These are phyloP conservation scores for Cactoblastis cactorum DNA, from an alignment of 2,888 invertebrate genomes.

Conservation along the genomic window DNA sequence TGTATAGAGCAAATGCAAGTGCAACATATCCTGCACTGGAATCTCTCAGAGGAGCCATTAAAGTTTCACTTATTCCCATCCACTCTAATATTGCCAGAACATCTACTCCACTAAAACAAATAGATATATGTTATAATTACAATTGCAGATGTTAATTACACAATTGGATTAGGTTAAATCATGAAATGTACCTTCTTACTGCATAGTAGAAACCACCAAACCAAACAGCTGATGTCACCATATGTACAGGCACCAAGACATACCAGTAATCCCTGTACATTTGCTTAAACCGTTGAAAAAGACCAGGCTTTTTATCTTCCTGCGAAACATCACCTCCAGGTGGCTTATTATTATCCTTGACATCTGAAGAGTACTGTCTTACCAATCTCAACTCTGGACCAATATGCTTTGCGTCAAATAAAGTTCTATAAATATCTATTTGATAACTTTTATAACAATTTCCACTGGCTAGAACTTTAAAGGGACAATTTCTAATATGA, in stretches of 20 bases:
- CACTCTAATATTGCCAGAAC: slow-evolving; percentile 88
- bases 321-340: slow-evolving; percentile 23
- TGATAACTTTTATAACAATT: slow-evolving; percentile 43
- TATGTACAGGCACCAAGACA: slow-evolving; percentile 95
- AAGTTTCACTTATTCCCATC: slow-evolving; percentile 87
- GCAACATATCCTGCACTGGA: slow-evolving; percentile 94
- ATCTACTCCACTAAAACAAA: slow-evolving; percentile 91
- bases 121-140: slow-evolving; percentile 10
- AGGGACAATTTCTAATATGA: slow-evolving; percentile 38
- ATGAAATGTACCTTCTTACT: slow-evolving; percentile 84
- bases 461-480: slow-evolving; percentile 46
- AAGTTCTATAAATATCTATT: slow-evolving; percentile 30
- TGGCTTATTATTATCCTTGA: slow-evolving; percentile 26
- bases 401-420: slow-evolving; percentile 31
- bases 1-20: slow-evolving; percentile 94
- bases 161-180: slow-evolving; percentile 3
- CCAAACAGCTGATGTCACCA: slow-evolving; percentile 93
- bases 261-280: slow-evolving; percentile 99
- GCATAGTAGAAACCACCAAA: slow-evolving; percentile 91
- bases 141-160: not conserved
- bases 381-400: slow-evolving; percentile 27
- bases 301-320: slow-evolving; percentile 65
- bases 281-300: slow-evolving; percentile 91
- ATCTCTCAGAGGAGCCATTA: slow-evolving; percentile 86
- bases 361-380: slow-evolving; percentile 36